Conservation (phyloP, 2,888 invertebrate genomes). For the Minunthozetes semirufus region DNA sequence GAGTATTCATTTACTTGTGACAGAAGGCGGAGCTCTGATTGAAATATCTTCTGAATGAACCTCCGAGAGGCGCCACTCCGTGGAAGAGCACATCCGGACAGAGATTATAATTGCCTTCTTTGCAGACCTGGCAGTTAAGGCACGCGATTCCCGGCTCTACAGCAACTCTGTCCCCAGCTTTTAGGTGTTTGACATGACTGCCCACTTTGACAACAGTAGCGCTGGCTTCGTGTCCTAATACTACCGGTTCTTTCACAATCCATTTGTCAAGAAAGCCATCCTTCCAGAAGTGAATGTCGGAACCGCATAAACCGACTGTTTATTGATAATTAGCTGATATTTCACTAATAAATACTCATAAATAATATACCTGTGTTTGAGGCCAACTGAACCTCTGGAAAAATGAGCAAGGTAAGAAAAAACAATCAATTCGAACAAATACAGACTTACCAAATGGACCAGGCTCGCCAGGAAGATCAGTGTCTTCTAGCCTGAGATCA, state of each 20-base stretch:
- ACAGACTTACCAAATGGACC: slow-evolving; percentile 37
- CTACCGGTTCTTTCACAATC: slow-evolving; percentile 76
- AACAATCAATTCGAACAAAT: no score
- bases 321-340: neutral
- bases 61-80: neutral
- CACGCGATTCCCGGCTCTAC: slow-evolving; percentile 92
- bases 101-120: slow-evolving; percentile 80
- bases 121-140: slow-evolving; percentile 73
- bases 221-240: slow-evolving; percentile 85
- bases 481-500: slow-evolving; percentile 44
- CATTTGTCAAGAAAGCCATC: slow-evolving; percentile 79
- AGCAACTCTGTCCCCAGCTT: slow-evolving; percentile 74
- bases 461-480: slow-evolving; percentile 33
- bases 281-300: slow-evolving; percentile 86
- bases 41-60: neutral
- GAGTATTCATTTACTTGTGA: neutral
- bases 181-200: slow-evolving; percentile 52
- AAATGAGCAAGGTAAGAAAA: slow-evolving; percentile 6
- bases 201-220: slow-evolving; percentile 60
- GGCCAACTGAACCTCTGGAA: slow-evolving; percentile 37
- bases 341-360: neutral
- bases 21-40: neutral
- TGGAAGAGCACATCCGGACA: slow-evolving; percentile 64
- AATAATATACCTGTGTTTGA: neutral
- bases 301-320: slow-evolving; percentile 84